Evolutionary conservation across 1,140 invertebrate genomes (phyloP).

Genomic region (Bombus superbus): DNA sequence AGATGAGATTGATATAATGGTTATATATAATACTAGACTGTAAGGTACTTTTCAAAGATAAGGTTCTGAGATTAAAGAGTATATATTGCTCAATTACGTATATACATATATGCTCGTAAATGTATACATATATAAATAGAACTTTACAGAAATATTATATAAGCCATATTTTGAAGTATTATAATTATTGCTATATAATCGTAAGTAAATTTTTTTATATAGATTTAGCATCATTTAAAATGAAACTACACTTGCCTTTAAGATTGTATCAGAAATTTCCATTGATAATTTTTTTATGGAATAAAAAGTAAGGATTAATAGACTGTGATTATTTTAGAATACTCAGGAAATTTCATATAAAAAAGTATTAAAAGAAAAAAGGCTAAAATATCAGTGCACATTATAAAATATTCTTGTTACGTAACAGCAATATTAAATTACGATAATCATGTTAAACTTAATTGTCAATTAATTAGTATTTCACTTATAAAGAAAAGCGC

Average conservation of each 20-base stretch:
- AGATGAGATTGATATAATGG: slow-evolving; percentile 65
- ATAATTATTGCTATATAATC: slow-evolving; percentile 6
- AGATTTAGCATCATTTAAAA: background rate
- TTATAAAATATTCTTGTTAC: slow-evolving; percentile 31
- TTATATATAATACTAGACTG: slow-evolving; percentile 76
- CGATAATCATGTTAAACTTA: background rate
- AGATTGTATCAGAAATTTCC: slow-evolving; percentile 2
- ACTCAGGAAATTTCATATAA: slow-evolving; percentile 22
- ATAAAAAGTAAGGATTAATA: slow-evolving; percentile 9
- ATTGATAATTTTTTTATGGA: slow-evolving; percentile 28
- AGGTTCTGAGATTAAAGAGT: background rate
- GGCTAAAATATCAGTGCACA: background rate
- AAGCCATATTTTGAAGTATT: slow-evolving; percentile 30
- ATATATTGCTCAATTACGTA: slow-evolving; percentile 49
- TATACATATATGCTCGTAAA: background rate
- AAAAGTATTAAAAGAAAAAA: background rate
- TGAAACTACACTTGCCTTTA: slow-evolving; percentile 1
- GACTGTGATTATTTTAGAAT: slow-evolving; percentile 36
- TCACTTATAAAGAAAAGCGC: background rate
- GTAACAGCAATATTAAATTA: background rate
- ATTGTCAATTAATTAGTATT: slow-evolving; percentile 14
- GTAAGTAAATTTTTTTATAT: background rate
- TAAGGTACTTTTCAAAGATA: slow-evolving; percentile 48
- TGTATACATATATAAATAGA: background rate
- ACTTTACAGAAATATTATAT: slow-evolving; percentile 21